Evolutionary conservation across 2,797 vertebrate genomes (phyloP).

Genomic region (Enteromius afrohamiltoni): DNA sequence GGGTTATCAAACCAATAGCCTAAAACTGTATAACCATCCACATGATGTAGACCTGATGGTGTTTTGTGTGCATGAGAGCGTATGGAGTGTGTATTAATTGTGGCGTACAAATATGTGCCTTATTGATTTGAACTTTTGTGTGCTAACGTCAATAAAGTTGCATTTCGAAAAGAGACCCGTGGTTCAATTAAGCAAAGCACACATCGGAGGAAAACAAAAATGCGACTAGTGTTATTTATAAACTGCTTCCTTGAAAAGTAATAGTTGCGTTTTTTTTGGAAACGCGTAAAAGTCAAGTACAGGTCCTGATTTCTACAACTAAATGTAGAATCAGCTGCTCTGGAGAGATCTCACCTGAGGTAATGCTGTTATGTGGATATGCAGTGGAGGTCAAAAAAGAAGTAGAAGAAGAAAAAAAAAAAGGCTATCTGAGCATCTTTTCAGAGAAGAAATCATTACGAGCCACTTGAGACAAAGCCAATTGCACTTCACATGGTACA

Average conservation of each 20-base stretch:
- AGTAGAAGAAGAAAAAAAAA: not conserved
- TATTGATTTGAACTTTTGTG: conserved; percentile 68
- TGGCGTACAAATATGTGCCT: conserved; percentile 50
- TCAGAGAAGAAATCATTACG: conserved; percentile 57
- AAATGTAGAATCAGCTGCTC: conserved; percentile 80
- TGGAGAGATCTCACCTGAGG: conserved; percentile 81
- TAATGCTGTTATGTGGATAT: conserved; percentile 77
- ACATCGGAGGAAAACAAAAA: conserved; percentile 47
- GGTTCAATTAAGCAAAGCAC: conserved; percentile 63
- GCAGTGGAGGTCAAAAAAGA: conserved; percentile 67
- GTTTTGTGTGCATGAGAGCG: conserved; percentile 41
- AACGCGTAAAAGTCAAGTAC: conserved; percentile 67
- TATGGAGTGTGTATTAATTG: conserved; percentile 39
- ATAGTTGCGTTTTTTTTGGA: conserved; percentile 58
- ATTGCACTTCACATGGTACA: conserved; percentile 62
- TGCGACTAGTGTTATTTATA: conserved; percentile 58
- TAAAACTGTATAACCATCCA: conserved; percentile 70
- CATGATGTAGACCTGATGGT: conserved; percentile 51
- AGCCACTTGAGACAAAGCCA: conserved; percentile 55
- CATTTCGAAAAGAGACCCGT: conserved; percentile 73
- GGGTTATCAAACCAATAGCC: conserved; percentile 67
- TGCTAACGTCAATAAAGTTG: conserved; percentile 68
- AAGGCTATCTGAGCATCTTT: conserved; percentile 37
- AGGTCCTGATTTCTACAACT: conserved; percentile 75
- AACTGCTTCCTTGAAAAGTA: conserved; percentile 67